Evolutionary conservation across 2,113 vertebrate genomes (phyloP).

Genomic region (Lanius ludovicianus): DNA sequence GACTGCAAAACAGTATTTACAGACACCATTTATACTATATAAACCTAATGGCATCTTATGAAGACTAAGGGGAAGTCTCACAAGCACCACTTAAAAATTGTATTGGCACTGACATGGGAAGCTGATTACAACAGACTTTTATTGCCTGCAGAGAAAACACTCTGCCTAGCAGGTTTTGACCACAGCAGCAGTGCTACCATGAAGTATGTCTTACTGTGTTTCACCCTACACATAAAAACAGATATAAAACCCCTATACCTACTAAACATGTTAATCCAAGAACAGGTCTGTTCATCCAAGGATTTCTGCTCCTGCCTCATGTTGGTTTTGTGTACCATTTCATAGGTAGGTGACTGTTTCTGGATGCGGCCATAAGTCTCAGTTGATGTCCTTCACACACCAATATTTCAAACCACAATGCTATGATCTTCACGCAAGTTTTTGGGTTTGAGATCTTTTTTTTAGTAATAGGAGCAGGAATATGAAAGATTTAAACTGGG

Average conservation of each 20-base stretch:
- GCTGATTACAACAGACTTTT: background rate
- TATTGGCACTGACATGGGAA: background rate
- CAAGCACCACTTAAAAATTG: background rate
- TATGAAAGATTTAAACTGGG: background rate
- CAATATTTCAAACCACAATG: background rate
- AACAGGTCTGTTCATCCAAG: background rate
- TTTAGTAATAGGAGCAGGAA: background rate
- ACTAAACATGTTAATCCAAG: background rate
- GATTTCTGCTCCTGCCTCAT: background rate
- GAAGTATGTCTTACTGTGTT: background rate
- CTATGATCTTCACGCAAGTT: background rate
- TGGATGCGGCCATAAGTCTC: accelerated
- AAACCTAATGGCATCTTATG: background rate
- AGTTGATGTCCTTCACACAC: background rate
- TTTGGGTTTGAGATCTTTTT: background rate
- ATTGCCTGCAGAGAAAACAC: background rate
- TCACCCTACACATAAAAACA: background rate
- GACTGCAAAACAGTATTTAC: slow-evolving; percentile 66
- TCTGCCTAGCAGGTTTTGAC: background rate
- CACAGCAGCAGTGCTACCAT: background rate
- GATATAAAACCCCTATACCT: background rate
- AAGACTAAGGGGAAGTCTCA: background rate
- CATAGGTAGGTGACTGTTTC: background rate
- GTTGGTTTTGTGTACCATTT: background rate
- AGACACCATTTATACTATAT: slow-evolving; percentile 38